Evolutionary conservation across 1,140 invertebrate species (phyloP).

Genomic region (Theocolax elegans): DNA sequence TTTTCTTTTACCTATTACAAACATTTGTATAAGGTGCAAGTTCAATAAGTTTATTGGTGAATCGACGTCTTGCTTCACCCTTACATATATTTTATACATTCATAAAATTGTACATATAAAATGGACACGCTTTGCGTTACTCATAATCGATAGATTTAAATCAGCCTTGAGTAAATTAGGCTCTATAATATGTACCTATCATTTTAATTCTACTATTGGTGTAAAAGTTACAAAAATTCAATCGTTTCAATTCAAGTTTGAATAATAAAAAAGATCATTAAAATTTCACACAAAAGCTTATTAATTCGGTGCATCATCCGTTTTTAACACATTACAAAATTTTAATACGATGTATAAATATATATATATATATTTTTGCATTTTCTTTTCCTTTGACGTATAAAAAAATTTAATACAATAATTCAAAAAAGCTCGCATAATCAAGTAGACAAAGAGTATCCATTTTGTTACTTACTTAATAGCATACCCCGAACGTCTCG

Average conservation of each 20-base stretch:
- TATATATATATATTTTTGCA: too few species aligned
- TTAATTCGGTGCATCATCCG: background rate
- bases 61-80: too few species aligned
- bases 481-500: background rate
- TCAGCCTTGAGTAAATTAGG: conserved; percentile 25
- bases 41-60: conserved; percentile 15
- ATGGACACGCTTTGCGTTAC: conserved; percentile 31
- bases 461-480: conserved; percentile 36
- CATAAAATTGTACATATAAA: conserved; percentile 24
- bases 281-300: conserved; percentile 8
- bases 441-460: conserved; percentile 30
- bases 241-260: background rate
- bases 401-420: too few species aligned
- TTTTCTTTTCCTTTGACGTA: too few species aligned
- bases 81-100: conserved; percentile 16
- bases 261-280: background rate
- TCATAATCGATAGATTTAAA: background rate
- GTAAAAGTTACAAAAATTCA: conserved; percentile 25
- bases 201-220: background rate
- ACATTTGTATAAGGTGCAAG: background rate
- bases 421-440: too few species aligned
- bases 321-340: background rate
- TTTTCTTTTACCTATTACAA: conserved; percentile 1
- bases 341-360: too few species aligned
- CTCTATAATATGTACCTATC: background rate